These are phyloP conservation scores for Dorcus parallelipipedus DNA, from an alignment of 2,888 invertebrate species.

Conservation along the genomic window DNA sequence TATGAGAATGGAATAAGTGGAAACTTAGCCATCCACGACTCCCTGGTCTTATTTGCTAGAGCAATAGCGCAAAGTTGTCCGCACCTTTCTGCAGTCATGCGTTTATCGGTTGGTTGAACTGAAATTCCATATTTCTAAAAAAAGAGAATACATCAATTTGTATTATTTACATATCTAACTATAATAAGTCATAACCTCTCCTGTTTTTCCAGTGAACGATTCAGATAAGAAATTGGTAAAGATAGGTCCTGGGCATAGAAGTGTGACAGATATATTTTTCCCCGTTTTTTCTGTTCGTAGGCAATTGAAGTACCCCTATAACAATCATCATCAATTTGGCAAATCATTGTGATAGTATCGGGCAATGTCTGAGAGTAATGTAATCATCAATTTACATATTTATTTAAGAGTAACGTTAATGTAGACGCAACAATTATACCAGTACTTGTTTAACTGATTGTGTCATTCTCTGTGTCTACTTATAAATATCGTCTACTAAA, in stretches of 20 bases:
- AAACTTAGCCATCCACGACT: conserved; percentile 69
- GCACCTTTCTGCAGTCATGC: conserved; percentile 58
- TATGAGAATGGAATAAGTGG: conserved; percentile 61
- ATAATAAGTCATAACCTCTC: conserved; percentile 49
- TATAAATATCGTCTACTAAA: no score
- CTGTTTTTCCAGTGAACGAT: conserved; percentile 63
- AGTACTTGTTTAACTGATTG: no score
- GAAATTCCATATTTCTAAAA: conserved; percentile 45
- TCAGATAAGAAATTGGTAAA: conserved; percentile 66
- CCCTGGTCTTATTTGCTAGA: conserved; percentile 56
- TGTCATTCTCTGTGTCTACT: no score
- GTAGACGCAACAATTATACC: no score
- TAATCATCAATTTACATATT: no score
- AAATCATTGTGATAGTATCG: no score
- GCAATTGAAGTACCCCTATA: conserved; percentile 68
- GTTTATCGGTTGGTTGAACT: conserved; percentile 48
- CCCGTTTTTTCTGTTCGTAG: conserved; percentile 59
- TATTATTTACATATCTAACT: not conserved
- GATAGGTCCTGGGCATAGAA: conserved; percentile 77
- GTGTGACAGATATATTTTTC: conserved; percentile 59
- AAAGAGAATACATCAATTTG: conserved; percentile 1
- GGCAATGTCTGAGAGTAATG: no score
- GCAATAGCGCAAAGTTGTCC: conserved; percentile 57
- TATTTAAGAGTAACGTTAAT: no score
- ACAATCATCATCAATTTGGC: conserved; percentile 21